Evolutionary conservation across 2,113 vertebrate species (phyloP).

Genomic region (Prolemur simus): DNA sequence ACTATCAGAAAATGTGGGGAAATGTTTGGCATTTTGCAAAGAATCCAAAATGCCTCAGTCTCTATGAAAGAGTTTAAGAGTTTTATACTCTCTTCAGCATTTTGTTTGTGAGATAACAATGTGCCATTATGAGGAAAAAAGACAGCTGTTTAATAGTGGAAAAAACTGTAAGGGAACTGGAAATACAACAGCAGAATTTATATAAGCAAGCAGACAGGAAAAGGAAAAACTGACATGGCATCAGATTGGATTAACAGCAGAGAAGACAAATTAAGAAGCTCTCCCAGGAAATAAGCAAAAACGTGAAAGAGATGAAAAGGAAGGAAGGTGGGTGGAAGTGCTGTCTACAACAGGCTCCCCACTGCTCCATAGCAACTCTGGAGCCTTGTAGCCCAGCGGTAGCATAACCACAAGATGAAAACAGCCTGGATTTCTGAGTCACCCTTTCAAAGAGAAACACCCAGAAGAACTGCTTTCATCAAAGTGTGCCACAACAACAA

Average conservation of each 20-base stretch:
- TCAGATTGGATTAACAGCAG: background rate
- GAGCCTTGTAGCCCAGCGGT: fast-evolving
- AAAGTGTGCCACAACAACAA: background rate
- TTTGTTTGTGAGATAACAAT: conserved; percentile 41
- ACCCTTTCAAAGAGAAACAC: background rate
- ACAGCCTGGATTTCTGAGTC: background rate
- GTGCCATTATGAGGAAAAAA: background rate
- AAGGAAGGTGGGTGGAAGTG: background rate
- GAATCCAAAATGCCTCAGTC: background rate
- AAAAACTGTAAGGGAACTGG: background rate
- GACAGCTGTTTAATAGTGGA: background rate
- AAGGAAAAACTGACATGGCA: background rate
- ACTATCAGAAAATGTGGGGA: background rate
- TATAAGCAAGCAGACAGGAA: background rate
- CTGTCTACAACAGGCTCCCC: too few relatives aligned
- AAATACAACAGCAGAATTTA: background rate
- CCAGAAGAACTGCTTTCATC: background rate
- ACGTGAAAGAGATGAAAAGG: background rate
- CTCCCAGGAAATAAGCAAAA: background rate
- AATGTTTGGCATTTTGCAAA: background rate
- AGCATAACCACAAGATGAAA: background rate
- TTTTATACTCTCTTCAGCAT: conserved; percentile 15
- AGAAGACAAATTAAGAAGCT: background rate
- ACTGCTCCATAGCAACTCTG: fast-evolving
- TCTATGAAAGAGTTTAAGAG: background rate